phyloP scores from a whole-genome alignment of 2,113 vertebrate species.

The Pitta sordida region DNA sequence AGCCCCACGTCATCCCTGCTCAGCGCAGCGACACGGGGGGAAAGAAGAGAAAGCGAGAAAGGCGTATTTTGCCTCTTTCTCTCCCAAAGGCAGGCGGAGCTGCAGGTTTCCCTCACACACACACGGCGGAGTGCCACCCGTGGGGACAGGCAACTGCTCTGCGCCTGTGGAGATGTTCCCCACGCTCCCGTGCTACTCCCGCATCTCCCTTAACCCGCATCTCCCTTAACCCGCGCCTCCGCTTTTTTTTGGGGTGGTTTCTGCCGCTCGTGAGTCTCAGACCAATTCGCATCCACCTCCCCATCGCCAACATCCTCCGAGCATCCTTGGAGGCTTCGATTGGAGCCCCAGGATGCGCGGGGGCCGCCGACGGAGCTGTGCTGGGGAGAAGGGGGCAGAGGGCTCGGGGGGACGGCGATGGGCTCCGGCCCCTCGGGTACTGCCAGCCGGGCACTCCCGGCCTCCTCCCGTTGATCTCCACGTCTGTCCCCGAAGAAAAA shows the following conservation, averaged over 20 bases:
- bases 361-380: background rate
- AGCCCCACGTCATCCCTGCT: accelerated
- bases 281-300: background rate
- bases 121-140: accelerated
- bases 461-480: background rate
- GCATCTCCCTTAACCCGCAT: background rate
- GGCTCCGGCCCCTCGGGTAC: background rate
- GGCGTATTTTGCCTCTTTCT: background rate
- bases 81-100: background rate
- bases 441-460: background rate
- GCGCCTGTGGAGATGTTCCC: background rate
- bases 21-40: background rate
- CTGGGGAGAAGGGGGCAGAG: background rate
- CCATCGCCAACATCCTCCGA: background rate
- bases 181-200: background rate
- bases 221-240: background rate
- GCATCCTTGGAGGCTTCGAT: background rate
- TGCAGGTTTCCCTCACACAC: background rate
- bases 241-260: background rate
- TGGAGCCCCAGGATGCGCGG: background rate
- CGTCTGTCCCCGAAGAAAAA: background rate
- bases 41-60: background rate
- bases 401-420: background rate
- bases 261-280: background rate
- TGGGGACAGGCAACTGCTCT: background rate